Conservation (phyloP, 2,888 invertebrate species). For the Synanthedon andrenaeformis region DNA sequence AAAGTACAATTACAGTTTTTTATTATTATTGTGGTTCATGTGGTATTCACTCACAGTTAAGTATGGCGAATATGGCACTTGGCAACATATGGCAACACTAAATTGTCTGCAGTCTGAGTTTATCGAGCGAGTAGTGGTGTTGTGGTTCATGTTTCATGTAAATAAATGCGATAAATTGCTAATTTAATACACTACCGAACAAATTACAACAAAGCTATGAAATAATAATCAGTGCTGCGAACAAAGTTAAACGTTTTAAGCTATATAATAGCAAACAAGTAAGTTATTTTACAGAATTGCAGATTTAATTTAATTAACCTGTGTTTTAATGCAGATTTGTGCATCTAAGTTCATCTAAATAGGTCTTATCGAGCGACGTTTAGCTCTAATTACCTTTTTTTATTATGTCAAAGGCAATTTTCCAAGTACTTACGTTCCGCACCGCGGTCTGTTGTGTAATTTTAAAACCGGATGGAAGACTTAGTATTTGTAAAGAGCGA, state of each 20-base stretch:
- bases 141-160: constrained; percentile 1
- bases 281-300: too few species aligned
- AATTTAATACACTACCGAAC: constrained; percentile 1
- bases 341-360: neutral
- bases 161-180: constrained; percentile 2
- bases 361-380: neutral
- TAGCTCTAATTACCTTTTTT: neutral
- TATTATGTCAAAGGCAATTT: neutral
- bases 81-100: constrained; percentile 13
- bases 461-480: constrained; percentile 5
- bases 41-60: too few species aligned
- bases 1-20: too few species aligned
- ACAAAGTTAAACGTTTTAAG: neutral
- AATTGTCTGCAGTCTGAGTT: constrained; percentile 13
- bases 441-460: neutral
- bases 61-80: too few species aligned
- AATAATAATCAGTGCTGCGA: constrained; percentile 3
- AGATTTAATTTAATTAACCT: too few species aligned
- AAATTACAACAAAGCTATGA: constrained; percentile 4
- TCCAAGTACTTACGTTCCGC: neutral
- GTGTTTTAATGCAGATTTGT: neutral
- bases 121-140: constrained; percentile 4
- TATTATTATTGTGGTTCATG: too few species aligned
- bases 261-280: too few species aligned
- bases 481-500: constrained; percentile 5